Conservation (phyloP, 2,797 vertebrate species). For the Gobio occitaniae region DNA sequence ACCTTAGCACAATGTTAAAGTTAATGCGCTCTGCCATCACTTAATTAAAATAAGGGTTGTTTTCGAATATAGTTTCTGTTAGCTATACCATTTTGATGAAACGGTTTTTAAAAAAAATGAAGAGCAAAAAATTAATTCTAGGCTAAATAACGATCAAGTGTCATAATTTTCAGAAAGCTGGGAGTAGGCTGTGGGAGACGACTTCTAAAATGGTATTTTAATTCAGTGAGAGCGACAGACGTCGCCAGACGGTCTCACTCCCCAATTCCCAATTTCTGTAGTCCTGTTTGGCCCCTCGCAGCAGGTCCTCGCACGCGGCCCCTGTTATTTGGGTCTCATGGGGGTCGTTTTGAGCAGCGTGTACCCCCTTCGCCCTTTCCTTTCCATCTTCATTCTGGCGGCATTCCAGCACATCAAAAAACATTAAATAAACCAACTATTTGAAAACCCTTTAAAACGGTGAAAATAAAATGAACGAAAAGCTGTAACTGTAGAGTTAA, state of each 20-base stretch:
- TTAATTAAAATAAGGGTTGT: not conserved
- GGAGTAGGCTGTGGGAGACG: not conserved
- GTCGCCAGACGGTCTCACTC: slow-evolving; percentile 53
- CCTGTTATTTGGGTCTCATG: slow-evolving; percentile 65
- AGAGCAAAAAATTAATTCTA: not conserved
- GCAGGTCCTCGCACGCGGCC: slow-evolving; percentile 60
- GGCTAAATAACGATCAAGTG: not conserved
- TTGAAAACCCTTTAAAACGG: not conserved
- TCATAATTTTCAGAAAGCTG: not conserved
- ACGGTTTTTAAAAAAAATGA: not conserved
- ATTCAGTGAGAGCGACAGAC: slow-evolving; percentile 22
- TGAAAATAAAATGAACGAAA: not conserved
- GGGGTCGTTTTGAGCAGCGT: slow-evolving; percentile 70
- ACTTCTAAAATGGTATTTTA: not conserved
- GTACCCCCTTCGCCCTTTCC: slow-evolving; percentile 64
- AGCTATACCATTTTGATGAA: not conserved
- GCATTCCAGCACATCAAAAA: slow-evolving; percentile 73
- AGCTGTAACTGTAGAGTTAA: not conserved
- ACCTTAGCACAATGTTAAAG: not conserved
- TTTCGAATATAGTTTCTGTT: not conserved
- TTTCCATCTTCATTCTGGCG: slow-evolving; percentile 68
- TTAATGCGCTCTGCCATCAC: not conserved
- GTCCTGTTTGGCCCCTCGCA: slow-evolving; percentile 61
- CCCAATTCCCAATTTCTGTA: slow-evolving; percentile 59
- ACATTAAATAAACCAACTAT: not conserved